Conservation (phyloP, 1,140 invertebrate genomes). For the Apis florea region DNA sequence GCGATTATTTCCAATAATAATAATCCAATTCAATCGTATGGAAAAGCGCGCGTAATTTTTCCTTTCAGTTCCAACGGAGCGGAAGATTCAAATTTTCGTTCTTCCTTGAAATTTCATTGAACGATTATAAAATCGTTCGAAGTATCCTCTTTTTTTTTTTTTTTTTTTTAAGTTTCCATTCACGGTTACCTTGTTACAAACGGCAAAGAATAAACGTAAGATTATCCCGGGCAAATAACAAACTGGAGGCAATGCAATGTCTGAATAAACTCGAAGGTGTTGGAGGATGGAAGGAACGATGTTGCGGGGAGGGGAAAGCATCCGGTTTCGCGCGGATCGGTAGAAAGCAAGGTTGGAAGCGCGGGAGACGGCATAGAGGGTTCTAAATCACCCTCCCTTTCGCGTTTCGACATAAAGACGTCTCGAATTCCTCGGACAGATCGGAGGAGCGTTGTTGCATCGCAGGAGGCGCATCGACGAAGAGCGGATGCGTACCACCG, state of each 20-base stretch:
- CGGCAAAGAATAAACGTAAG: no score
- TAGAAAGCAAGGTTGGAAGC: conserved; percentile 4
- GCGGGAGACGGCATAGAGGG: conserved; percentile 25
- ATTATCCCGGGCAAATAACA: no score
- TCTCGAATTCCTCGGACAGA: conserved; percentile 46
- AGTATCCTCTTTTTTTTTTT: no score
- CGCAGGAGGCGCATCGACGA: conserved; percentile 29
- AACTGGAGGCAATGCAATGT: background rate
- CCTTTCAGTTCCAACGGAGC: no score
- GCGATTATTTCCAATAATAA: conserved; percentile 19
- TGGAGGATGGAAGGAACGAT: background rate
- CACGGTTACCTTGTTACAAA: rapidly evolving
- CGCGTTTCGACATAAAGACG: conserved; percentile 60
- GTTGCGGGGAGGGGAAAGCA: background rate
- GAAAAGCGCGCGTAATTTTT: background rate
- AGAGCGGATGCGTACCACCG: background rate
- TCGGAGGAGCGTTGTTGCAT: conserved; percentile 18
- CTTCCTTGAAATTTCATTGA: no score
- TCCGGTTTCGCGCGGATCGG: background rate
- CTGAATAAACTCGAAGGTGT: no score
- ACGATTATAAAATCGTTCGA: no score
- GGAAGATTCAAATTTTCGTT: no score
- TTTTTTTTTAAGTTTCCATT: no score
- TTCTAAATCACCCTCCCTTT: conserved; percentile 56
- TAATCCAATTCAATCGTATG: no score